Conservation (phyloP, 2,113 vertebrate genomes). For the Athene cunicularia region DNA sequence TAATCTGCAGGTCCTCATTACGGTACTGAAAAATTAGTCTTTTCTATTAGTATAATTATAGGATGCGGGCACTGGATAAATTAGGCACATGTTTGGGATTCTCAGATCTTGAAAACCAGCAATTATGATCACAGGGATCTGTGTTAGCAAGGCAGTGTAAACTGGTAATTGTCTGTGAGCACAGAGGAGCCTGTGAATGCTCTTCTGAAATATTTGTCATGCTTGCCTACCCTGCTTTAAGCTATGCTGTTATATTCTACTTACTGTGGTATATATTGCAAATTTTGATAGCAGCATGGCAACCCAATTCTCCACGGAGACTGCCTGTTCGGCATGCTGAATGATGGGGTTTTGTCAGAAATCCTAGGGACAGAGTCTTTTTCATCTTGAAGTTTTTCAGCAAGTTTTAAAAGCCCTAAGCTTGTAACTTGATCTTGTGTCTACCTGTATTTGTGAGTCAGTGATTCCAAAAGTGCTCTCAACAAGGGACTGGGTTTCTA, state of each 20-base stretch:
- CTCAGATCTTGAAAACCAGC: neutral
- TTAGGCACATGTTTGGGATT: neutral
- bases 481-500: neutral
- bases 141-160: neutral
- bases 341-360: fast-evolving
- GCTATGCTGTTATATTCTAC: neutral
- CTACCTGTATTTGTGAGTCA: neutral
- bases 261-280: neutral
- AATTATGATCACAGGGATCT: neutral
- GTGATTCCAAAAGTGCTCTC: neutral
- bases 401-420: neutral
- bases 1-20: neutral
- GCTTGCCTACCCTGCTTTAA: neutral
- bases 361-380: neutral
- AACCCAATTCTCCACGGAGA: neutral
- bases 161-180: neutral
- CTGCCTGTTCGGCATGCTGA: neutral
- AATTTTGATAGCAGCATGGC: neutral
- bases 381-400: neutral
- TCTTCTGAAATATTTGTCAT: neutral
- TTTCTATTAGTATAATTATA: neutral
- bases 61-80: neutral
- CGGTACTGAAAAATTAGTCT: neutral
- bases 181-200: neutral
- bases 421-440: neutral